Percentiles rank a stretch among this genome's conserved stretches.
These are phyloP conservation scores for Turnix velox DNA, from an alignment of 2,113 vertebrate species.

Conservation along the genomic window DNA sequence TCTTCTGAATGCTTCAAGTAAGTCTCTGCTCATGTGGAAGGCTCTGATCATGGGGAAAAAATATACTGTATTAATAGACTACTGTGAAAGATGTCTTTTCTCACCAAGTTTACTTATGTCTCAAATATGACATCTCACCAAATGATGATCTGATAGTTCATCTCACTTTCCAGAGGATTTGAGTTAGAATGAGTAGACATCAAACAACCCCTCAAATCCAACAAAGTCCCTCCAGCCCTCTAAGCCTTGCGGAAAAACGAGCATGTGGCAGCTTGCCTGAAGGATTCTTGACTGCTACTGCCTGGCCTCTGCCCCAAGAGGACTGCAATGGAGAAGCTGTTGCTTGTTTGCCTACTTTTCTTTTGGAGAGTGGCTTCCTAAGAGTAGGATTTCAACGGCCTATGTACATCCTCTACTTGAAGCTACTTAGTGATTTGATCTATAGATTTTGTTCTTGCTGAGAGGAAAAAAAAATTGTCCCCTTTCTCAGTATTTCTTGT, in stretches of 20 bases:
- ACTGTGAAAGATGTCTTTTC: neutral
- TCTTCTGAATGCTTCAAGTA: neutral
- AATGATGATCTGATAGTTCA: neutral
- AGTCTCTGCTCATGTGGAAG: neutral
- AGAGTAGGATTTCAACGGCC: neutral
- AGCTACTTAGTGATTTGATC: neutral
- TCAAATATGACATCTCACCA: neutral
- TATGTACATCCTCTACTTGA: neutral
- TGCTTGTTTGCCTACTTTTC: neutral
- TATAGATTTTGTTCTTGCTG: neutral
- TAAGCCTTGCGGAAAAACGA: neutral
- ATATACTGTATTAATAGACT: neutral
- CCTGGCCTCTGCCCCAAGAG: neutral
- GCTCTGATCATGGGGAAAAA: neutral
- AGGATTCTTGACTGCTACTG: neutral
- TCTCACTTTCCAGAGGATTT: neutral
- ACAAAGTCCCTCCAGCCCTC: neutral
- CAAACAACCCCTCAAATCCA: neutral
- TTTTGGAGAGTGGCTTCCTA: neutral
- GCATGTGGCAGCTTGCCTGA: fast-evolving
- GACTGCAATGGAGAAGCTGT: neutral
- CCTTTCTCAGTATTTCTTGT: neutral
- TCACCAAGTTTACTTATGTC: neutral
- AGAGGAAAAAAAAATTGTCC: neutral
- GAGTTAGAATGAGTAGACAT: neutral